Percentiles rank a stretch among this genome's conserved stretches.
Conservation (phyloP, 2,113 vertebrate genomes). For the Pao palembangensis region DNA sequence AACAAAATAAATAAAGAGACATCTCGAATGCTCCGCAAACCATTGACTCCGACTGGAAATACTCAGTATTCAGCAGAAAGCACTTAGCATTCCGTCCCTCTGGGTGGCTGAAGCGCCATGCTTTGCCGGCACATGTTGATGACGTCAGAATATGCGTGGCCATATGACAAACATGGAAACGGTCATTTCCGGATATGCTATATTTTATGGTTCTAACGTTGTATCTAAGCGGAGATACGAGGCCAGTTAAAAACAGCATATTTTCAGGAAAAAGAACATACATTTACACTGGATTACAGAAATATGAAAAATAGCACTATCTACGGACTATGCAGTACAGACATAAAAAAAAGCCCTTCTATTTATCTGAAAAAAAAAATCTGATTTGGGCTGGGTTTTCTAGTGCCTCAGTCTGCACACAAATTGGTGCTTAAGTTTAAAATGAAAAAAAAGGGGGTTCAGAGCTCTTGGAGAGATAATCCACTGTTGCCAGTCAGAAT, state of each 20-base stretch:
- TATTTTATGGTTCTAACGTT: no score
- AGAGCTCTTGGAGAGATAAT: constrained; percentile 23
- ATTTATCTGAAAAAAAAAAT: no score
- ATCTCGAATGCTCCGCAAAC: rapidly evolving
- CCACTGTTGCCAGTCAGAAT: constrained; percentile 19
- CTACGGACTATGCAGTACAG: no score
- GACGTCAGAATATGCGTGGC: constrained; percentile 21
- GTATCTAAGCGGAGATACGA: no score
- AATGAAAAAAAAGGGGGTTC: background rate
- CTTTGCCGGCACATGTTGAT: constrained; percentile 40
- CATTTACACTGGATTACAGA: no score
- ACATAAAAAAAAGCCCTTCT: no score
- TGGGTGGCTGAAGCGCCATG: constrained; percentile 8
- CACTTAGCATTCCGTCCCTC: rapidly evolving
- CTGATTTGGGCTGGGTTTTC: no score
- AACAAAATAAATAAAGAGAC: background rate
- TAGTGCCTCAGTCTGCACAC: no score
- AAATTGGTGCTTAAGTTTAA: background rate
- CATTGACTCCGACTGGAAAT: no score
- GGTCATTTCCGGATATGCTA: background rate
- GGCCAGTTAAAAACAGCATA: no score
- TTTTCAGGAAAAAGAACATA: no score
- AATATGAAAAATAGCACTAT: no score
- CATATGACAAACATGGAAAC: constrained; percentile 26
- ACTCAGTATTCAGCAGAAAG: background rate